Base-by-base conservation (phyloP, 2,797 vertebrate species). In the Rhabdophis nuchalis region DNA sequence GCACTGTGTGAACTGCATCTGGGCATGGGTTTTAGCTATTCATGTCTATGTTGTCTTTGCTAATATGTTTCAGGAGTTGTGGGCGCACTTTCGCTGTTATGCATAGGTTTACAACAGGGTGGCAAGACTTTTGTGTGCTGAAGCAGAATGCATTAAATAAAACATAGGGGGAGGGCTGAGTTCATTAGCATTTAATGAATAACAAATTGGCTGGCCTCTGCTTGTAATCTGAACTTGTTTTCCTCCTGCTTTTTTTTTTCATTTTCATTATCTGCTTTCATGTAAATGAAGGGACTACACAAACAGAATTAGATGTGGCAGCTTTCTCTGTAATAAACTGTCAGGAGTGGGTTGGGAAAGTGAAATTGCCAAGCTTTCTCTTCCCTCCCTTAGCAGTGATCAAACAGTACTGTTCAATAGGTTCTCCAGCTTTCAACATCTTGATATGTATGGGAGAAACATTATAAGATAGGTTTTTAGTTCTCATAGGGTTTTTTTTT, bases 121-220 rank as follows among this genome's bases (percentile, higher is more conserved):
- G 96, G 96, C 93, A 95, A 97, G 96, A 96, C 95, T 95, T 96
- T 96, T 97, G 93, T 94, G 96, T 96, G 95, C 93, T 96, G 94
- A 95, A 96, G 96, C 72, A 95, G 93, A 96, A 92, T 95, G 94
- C 96, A 96, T 97, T 96, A 97, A 97, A 97, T 96, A 96, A 96
- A 97, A 96, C 91, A 86, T 89, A 94, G 94, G 94, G 96, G 93
- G 94, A 94, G 94, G 97, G 93, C 95, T 95, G 95, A 92, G 91
- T 96, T 97, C 95, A 97, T 97, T 97, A 97, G 95, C 96, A 97
- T 97, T 96, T 97, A 97, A 97, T 97, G 96, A 97, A 97, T 97
- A 97, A 97, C 95, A 97, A 97, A 97, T 97, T 96, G 94, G 93
- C 93, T 95, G 96, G 93, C 95, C 91, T 96, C 94, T 93, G 89